phyloP scores from a whole-genome alignment of 92 coral and sea anemone species.

The Diadumene lineata region DNA sequence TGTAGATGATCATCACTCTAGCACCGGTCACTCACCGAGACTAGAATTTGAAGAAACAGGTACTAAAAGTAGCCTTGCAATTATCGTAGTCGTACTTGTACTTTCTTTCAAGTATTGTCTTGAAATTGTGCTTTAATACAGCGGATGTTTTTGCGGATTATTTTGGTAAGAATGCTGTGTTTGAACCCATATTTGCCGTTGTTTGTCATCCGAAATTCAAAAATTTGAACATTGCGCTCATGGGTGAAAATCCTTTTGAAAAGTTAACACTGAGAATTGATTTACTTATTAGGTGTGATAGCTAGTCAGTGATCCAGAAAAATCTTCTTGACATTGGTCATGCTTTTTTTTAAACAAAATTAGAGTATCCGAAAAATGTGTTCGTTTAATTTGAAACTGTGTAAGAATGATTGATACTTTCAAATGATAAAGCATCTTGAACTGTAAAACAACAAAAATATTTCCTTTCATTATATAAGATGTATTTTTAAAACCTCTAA shows the following conservation, averaged over 20 bases:
- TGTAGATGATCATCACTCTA: constrained; percentile 59
- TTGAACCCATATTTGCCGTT: neutral
- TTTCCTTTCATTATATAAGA: too few relatives aligned
- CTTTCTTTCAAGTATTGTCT: neutral
- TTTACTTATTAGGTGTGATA: neutral
- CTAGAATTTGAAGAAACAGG: constrained; percentile 82
- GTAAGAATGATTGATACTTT: too few relatives aligned
- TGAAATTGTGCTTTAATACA: neutral
- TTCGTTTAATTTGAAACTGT: too few relatives aligned
- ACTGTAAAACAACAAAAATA: too few relatives aligned
- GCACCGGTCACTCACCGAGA: constrained; percentile 62
- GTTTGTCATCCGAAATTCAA: neutral
- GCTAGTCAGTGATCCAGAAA: constrained; percentile 6
- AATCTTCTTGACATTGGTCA: too few relatives aligned
- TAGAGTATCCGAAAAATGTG: too few relatives aligned
- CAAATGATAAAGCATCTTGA: too few relatives aligned
- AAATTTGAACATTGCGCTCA: neutral
- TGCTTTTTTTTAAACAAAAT: too few relatives aligned
- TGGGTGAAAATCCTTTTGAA: neutral
- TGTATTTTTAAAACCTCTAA: too few relatives aligned
- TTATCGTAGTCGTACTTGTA: neutral
- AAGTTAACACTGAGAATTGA: neutral
- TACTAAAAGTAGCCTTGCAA: constrained; percentile 21
- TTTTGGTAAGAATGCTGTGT: constrained; percentile 2
- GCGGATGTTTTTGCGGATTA: neutral